Conservation (phyloP, 1,140 invertebrate genomes). For the Diplogasteroides magnus region DNA sequence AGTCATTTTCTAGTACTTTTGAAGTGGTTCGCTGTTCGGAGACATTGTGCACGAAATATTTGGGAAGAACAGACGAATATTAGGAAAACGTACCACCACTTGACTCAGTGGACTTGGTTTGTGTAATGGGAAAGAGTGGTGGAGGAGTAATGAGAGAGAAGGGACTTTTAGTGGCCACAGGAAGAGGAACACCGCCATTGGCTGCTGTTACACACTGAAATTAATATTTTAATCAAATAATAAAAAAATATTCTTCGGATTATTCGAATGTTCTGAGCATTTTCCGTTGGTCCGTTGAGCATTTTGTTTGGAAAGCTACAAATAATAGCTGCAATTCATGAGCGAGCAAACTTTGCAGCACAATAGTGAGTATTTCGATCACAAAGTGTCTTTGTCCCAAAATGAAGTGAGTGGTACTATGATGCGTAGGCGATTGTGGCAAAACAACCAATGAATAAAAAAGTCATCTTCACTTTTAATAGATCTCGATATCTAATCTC, state of each 20-base stretch:
- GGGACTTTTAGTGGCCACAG: conserved; percentile 1
- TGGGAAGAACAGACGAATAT: conserved; percentile 15
- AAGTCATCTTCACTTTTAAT: conserved; percentile 1
- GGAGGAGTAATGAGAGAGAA: conserved; percentile 17
- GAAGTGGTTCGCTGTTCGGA: conserved; percentile 1
- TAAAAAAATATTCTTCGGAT: too few species aligned
- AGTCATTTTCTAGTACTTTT: conserved; percentile 13
- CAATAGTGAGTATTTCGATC: too few species aligned
- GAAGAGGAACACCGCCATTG: conserved; percentile 43
- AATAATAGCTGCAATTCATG: too few species aligned
- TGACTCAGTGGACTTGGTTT: conserved; percentile 1
- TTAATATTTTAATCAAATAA: neutral
- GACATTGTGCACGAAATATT: neutral
- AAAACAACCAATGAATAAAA: neutral
- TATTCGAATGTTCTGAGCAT: too few species aligned
- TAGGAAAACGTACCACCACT: conserved; percentile 10
- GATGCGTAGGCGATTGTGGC: too few species aligned
- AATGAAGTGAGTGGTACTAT: too few species aligned
- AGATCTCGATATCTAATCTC: too few species aligned
- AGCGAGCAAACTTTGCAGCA: too few species aligned
- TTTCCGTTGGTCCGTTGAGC: too few species aligned
- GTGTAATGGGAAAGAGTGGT: conserved; percentile 8
- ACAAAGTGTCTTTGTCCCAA: too few species aligned
- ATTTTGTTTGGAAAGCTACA: too few species aligned
- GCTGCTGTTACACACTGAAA: conserved; percentile 52